phyloP scores from a whole-genome alignment of 2,113 vertebrate genomes.

The Semnornis frantzii region DNA sequence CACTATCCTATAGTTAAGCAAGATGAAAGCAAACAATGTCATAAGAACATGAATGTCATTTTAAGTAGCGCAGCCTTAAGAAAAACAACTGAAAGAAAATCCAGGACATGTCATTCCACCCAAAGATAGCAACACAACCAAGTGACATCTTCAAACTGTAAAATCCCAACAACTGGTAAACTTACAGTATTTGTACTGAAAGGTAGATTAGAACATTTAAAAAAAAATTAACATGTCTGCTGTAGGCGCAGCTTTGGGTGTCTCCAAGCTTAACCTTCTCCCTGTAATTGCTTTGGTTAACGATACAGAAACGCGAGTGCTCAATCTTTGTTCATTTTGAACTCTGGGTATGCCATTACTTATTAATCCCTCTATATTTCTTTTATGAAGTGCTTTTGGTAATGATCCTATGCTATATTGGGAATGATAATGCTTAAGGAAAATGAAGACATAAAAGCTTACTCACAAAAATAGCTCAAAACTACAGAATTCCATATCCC shows the following conservation, averaged over 20 bases:
- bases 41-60: slow-evolving; percentile 28
- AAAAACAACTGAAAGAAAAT: neutral
- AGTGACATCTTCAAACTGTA: neutral
- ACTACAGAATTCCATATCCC: neutral
- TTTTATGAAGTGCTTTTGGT: slow-evolving; percentile 8
- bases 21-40: slow-evolving; percentile 67
- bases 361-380: slow-evolving; percentile 42
- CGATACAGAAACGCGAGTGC: neutral
- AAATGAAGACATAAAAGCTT: slow-evolving; percentile 5
- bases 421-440: neutral
- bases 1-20: slow-evolving; percentile 57
- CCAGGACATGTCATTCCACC: neutral
- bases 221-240: neutral
- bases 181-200: neutral
- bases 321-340: neutral
- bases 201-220: neutral
- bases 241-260: neutral
- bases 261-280: neutral
- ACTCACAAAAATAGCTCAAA: neutral
- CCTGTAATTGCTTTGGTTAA: neutral
- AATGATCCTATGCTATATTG: slow-evolving; percentile 19
- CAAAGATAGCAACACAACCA: neutral
- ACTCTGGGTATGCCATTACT: slow-evolving; percentile 1
- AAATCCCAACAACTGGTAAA: neutral
- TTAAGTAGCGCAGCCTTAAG: neutral